Conservation (phyloP, 2,888 invertebrate genomes). For the Syrista parreyssii region DNA sequence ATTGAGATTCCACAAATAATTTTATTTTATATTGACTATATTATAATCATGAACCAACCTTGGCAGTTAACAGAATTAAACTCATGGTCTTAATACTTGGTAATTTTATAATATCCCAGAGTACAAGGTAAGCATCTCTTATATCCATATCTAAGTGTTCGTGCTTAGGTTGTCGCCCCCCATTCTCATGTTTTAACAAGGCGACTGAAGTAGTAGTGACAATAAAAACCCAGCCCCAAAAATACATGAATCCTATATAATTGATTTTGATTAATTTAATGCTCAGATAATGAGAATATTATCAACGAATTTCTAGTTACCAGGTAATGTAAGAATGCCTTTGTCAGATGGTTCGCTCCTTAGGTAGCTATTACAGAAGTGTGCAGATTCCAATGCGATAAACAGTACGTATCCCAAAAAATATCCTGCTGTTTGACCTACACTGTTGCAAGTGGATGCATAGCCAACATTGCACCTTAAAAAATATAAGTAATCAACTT, state of each 20-base stretch:
- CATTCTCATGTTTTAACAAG: slow-evolving; percentile 84
- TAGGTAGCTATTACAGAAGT: slow-evolving; percentile 95
- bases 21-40: slow-evolving; percentile 8
- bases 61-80: slow-evolving; percentile 87
- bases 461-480: slow-evolving; percentile 92
- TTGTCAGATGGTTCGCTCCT: slow-evolving; percentile 76
- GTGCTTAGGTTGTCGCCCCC: slow-evolving; percentile 59
- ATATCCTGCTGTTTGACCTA: slow-evolving; percentile 98
- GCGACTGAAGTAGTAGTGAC: slow-evolving; percentile 90
- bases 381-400: slow-evolving; percentile 93
- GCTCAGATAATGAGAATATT: background rate
- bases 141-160: slow-evolving; percentile 67
- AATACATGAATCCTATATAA: slow-evolving; percentile 83
- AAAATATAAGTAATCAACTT: background rate
- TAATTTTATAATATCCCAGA: slow-evolving; percentile 85
- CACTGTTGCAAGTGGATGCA: slow-evolving; percentile 98
- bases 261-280: background rate
- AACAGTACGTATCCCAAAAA: slow-evolving; percentile 97
- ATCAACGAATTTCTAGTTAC: slow-evolving; percentile 45
- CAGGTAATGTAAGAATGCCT: slow-evolving; percentile 78
- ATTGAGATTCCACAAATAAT: background rate
- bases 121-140: slow-evolving; percentile 82
- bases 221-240: slow-evolving; percentile 95
- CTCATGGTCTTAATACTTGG: slow-evolving; percentile 84
- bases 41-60: slow-evolving; percentile 70